These are phyloP conservation scores for Acestrorhynchus altus DNA, from an alignment of 2,797 vertebrate species.

Conservation along the genomic window DNA sequence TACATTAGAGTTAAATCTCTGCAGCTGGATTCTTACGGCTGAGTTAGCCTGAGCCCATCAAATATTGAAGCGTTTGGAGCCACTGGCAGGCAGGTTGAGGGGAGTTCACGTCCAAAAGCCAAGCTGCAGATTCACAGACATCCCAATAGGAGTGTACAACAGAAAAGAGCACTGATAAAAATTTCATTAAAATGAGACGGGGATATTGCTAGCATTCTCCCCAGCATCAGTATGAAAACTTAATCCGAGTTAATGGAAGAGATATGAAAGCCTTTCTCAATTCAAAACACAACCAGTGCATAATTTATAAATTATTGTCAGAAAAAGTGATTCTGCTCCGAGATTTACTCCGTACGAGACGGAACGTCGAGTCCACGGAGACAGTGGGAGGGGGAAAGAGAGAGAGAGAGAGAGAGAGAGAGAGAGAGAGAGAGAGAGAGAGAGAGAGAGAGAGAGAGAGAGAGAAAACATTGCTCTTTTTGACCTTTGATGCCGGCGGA, in stretches of 20 bases:
- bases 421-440: constrained; percentile 67
- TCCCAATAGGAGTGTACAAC: constrained; percentile 99
- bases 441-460: constrained; percentile 56
- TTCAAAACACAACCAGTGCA: constrained; percentile 97
- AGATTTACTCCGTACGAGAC: constrained; percentile 93
- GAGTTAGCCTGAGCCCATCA: constrained; percentile 97
- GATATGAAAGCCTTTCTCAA: constrained; percentile 99
- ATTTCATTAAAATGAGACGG: constrained; percentile 99
- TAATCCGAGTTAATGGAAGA: constrained; percentile 99
- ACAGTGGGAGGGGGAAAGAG: constrained; percentile 50
- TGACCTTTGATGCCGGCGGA: constrained; percentile 92
- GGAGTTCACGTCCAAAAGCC: constrained; percentile 99
- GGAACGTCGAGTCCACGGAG: constrained; percentile 76
- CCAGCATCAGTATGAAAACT: constrained; percentile 99
- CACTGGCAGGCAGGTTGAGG: constrained; percentile 98
- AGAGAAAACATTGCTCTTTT: constrained; percentile 85
- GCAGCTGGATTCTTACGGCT: constrained; percentile 99
- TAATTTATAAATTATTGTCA: constrained; percentile 99
- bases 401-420: constrained; percentile 57
- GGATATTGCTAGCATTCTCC: constrained; percentile 99
- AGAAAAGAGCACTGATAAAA: constrained; percentile 97
- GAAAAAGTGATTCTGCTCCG: constrained; percentile 95
- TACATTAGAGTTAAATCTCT: constrained; percentile 99
- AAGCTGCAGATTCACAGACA: constrained; percentile 97
- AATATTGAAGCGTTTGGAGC: constrained; percentile 99